Conservation (phyloP, 2,113 vertebrate species). For the Tympanuchus pallidicinctus region DNA sequence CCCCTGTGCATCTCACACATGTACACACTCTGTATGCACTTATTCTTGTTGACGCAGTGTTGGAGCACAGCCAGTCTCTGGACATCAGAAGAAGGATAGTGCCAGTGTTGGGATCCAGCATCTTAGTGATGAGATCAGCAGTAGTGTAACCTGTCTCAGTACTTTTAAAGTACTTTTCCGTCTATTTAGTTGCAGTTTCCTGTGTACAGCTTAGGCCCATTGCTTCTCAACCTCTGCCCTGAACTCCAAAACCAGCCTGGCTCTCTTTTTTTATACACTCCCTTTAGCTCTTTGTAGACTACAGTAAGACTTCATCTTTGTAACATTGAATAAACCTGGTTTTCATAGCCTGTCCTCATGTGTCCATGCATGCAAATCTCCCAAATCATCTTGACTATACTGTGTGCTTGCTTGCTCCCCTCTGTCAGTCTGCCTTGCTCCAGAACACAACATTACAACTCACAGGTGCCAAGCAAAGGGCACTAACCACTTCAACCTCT, state of each 20-base stretch:
- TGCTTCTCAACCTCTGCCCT: not conserved
- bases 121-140: not conserved
- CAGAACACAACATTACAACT: not conserved
- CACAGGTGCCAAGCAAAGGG: not conserved
- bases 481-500: not conserved
- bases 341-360: not conserved
- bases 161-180: not conserved
- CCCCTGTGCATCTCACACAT: not conserved
- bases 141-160: not conserved
- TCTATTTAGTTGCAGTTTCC: accelerated
- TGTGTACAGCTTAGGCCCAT: not conserved
- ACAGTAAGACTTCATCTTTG: not conserved
- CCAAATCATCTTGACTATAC: not conserved
- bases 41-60: accelerated
- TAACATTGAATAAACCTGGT: not conserved
- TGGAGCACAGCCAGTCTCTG: not conserved
- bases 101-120: not conserved
- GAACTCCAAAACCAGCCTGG: not conserved
- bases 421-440: not conserved
- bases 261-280: not conserved
- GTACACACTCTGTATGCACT: accelerated
- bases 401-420: not conserved
- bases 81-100: not conserved
- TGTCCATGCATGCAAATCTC: not conserved
- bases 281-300: not conserved